These are phyloP conservation scores for Drosophila pachea DNA, from an alignment of 1,140 invertebrate species.

Conservation along the genomic window DNA sequence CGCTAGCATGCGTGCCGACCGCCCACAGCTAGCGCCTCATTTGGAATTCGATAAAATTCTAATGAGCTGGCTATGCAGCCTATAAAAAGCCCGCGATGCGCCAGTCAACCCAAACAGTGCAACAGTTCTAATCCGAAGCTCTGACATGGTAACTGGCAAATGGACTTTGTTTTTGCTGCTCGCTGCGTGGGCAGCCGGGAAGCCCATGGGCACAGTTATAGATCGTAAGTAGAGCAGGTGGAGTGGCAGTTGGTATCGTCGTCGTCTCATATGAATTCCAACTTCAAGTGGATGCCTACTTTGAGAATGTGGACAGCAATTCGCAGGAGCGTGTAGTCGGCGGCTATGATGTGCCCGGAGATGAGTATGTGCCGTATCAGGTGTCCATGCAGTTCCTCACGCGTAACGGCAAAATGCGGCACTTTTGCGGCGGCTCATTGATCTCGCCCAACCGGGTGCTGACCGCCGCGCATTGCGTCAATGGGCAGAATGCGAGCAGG, in stretches of 20 bases:
- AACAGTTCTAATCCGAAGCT: conserved; percentile 18
- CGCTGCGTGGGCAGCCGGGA: conserved; percentile 1
- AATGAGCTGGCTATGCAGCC: conserved; percentile 47
- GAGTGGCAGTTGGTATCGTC: no score
- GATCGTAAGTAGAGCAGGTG: conserved; percentile 49
- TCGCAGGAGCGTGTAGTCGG: conserved; percentile 73
- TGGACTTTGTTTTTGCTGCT: conserved; percentile 22
- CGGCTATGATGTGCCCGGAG: conserved; percentile 61
- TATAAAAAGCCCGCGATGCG: conserved; percentile 51
- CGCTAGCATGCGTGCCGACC: conserved; percentile 48
- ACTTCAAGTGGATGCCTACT: conserved; percentile 61
- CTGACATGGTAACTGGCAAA: conserved; percentile 10
- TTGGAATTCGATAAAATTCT: conserved; percentile 54
- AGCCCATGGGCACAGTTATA: conserved; percentile 37
- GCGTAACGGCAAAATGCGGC: conserved; percentile 56
- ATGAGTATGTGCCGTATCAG: conserved; percentile 75
- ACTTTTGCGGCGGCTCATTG: conserved; percentile 80
- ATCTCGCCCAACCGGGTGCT: conserved; percentile 79
- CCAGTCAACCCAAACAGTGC: neutral
- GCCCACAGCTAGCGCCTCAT: conserved; percentile 53
- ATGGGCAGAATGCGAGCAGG: conserved; percentile 69
- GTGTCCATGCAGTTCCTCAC: conserved; percentile 72
- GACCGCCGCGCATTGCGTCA: conserved; percentile 80
- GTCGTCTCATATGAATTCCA: neutral
- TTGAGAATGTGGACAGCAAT: conserved; percentile 49